Evolutionary conservation across 2,113 vertebrate genomes (phyloP), one percentile per base, ranked within the genome.

Genomic region (Perca schrenkii): DNA sequence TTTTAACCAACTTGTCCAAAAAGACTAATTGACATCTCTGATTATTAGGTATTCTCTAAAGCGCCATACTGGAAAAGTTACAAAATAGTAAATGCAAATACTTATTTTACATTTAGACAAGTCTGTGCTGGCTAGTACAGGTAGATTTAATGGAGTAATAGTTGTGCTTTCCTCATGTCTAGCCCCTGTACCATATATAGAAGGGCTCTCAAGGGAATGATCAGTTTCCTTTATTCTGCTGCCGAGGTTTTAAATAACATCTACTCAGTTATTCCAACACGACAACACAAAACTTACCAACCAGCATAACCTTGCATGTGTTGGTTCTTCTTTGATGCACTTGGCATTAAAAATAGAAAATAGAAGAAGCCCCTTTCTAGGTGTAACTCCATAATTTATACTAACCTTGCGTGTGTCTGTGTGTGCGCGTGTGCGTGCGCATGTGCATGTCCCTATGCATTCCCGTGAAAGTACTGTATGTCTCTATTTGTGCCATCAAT

Each of bases 401-500:
- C 25, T 0, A 64, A 3, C 1, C 36, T 13, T 56, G 19, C 3
- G 4, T 34, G 69, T 57, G 40, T 50, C 40, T 28, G 58, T 64
- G 62, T 74, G 56, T 21, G 54, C 50, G 69, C 46, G 71, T 49
- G 36, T 54, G 43, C 25, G 36, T 80, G 86, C 6, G 31, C 31
- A 4, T 34, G 31, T 4, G 31, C 31, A 17, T 68, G 66, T 66
- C 57, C 58, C 71, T 19, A 22, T 74, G 56, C 72, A 60, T 82
- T 57, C 7, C 34, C 0, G n/a, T 78, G 73, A 73, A 53, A 52
- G 85, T 53, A 62, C 80, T 79, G 54, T 25, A 49, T 53, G 71
- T 85, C 21, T 88, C 72, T 78, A 85, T 75, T 6, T 87, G 93
- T 91, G 74, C 83, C 89, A 70, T 88, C 87, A 86, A 72, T 95